A percentile compares a stretch with the other conserved stretches of the same genome.
Evolutionary conservation across 2,888 invertebrate species (phyloP).

Genomic region (Cryptops parisi): DNA sequence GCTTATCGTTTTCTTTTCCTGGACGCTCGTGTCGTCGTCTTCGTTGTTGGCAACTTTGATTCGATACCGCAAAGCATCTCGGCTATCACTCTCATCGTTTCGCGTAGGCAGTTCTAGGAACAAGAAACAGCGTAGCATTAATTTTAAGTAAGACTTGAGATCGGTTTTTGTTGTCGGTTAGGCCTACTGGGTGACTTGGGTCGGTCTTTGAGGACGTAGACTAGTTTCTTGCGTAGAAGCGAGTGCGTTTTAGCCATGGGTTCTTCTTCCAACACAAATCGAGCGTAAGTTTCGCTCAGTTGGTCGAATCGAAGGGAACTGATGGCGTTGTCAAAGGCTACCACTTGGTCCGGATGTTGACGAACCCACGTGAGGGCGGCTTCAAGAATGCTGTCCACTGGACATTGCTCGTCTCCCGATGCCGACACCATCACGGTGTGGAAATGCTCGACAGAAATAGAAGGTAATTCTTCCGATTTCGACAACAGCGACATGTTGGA

Average conservation of each 20-base stretch:
- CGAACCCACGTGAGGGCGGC: background rate
- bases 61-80: too few relatives aligned
- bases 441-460: background rate
- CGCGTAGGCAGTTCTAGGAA: too few relatives aligned
- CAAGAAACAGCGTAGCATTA: too few relatives aligned
- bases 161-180: too few relatives aligned
- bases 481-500: background rate
- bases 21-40: too few relatives aligned
- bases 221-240: background rate
- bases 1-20: too few relatives aligned
- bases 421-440: background rate
- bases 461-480: background rate
- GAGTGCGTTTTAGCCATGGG: background rate
- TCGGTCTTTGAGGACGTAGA: background rate
- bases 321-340: background rate
- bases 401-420: background rate
- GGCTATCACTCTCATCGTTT: too few relatives aligned
- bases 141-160: background rate
- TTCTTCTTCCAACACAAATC: conserved; percentile 6
- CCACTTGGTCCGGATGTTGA: background rate
- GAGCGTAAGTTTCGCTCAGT: background rate
- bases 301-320: background rate
- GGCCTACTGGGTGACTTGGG: too few relatives aligned
- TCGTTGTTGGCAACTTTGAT: too few relatives aligned
- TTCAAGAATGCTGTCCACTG: background rate